Evolutionary conservation across 2,888 invertebrate species (phyloP), one percentile per base, ranked within the genome.

Genomic region (Capitulum mitella): DNA sequence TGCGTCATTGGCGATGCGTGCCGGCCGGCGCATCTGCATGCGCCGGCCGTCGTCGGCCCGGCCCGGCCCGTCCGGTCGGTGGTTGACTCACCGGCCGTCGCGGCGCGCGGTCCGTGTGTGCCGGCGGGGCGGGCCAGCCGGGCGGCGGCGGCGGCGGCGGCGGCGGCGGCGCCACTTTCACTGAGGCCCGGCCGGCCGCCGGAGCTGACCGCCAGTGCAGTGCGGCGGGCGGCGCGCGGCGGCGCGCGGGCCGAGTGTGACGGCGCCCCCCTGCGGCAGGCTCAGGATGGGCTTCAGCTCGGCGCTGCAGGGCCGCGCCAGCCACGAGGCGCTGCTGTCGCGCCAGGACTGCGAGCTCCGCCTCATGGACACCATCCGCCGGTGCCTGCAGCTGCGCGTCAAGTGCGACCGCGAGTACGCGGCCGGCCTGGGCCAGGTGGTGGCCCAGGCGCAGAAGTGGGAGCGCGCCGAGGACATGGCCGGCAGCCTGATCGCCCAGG

Each of bases 371-470:
- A 92, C 92, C 82, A 95, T 97, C 91, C 92, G 93, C 84, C 88
- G 95, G 81, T 94, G 95, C 84, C 89, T 97, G 79, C 89, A 91
- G 82, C 90, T 92, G 82, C 93, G 96, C 87, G 92, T 95, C 85
- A 94, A 95, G 87, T 93, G 93, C 84, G 97, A 97, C 86, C 89
- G 93, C 82, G 96, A 97, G 84, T 97, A 97, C 86, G 93, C 96
- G 1, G 88, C 92, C 58, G 92, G 93, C 22, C 89, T 97, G 79
- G 90, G 91, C 79, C 90, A 92, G n/a, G 91, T 93, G 40, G 92
- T 93, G 70, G 88, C 90, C 78, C 93, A 93, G 85, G 94, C 94
- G 77, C 90, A 93, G 85, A 95, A 95, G 87, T 90, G 93, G 85
- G 93, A 94, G 86, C 89, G 91, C 82, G 88, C 89, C 84, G 92